Evolutionary conservation across 2,888 invertebrate genomes (phyloP).

Genomic region (Chalcis sispes): DNA sequence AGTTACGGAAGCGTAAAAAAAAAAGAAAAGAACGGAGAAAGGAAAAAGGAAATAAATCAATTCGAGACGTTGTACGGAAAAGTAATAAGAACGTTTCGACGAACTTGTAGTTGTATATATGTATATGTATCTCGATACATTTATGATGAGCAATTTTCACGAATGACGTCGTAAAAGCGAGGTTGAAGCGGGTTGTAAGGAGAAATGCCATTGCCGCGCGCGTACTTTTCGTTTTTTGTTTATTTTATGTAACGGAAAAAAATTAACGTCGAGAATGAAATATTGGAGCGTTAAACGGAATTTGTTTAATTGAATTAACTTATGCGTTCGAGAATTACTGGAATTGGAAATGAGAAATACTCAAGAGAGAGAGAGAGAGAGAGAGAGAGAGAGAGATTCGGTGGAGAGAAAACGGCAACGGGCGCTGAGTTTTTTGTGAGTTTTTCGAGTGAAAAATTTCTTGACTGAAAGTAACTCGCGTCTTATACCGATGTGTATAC

Average conservation of each 20-base stretch:
- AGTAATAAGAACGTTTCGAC: not conserved
- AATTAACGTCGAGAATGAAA: not conserved
- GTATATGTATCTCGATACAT: conserved; percentile 1
- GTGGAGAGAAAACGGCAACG: too few relatives aligned
- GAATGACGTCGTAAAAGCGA: conserved; percentile 7
- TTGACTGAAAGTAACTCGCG: conserved; percentile 15
- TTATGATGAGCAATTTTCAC: conserved; percentile 26
- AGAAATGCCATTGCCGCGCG: too few relatives aligned
- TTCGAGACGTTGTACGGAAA: too few relatives aligned
- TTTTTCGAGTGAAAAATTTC: conserved; percentile 16
- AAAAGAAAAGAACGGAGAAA: not conserved
- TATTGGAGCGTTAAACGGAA: conserved; percentile 13
- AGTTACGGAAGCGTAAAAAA: not conserved
- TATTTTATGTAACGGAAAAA: too few relatives aligned
- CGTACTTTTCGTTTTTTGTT: not conserved
- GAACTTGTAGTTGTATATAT: too few relatives aligned
- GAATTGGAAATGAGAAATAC: conserved; percentile 36
- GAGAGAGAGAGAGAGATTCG: too few relatives aligned
- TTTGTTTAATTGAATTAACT: conserved; percentile 49
- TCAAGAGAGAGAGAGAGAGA: not conserved
- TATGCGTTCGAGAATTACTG: conserved; percentile 20
- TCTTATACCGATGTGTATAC: conserved; percentile 15
- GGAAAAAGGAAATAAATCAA: not conserved
- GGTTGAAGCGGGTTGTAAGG: too few relatives aligned
- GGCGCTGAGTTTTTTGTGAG: conserved; percentile 10